Evolutionary conservation across 2,113 vertebrate species (phyloP).

Genomic region (Pardalotus punctatus): DNA sequence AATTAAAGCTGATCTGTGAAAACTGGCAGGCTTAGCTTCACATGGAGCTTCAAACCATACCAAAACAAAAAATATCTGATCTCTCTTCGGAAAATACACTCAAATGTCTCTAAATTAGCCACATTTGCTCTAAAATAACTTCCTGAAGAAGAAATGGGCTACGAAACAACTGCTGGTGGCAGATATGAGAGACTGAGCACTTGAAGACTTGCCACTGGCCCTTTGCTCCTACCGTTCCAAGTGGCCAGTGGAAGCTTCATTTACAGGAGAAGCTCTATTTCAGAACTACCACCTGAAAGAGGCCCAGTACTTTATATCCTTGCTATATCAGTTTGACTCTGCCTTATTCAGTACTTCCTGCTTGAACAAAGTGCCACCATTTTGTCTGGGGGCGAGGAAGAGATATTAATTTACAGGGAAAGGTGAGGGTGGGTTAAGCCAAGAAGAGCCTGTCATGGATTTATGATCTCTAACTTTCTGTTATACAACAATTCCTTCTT

Average conservation of each 20-base stretch:
- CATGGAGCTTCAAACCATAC: background rate
- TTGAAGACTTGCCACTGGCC: no score
- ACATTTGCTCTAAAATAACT: background rate
- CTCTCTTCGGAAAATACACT: background rate
- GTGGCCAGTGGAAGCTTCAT: rapidly evolving
- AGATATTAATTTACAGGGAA: background rate
- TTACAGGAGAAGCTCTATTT: background rate
- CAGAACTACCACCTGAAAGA: background rate
- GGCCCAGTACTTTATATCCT: background rate
- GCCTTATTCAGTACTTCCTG: background rate
- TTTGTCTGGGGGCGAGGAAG: background rate
- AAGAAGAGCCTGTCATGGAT: background rate
- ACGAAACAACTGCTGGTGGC: background rate
- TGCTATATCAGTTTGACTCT: background rate
- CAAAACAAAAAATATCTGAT: background rate
- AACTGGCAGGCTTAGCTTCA: background rate
- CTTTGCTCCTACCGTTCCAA: background rate
- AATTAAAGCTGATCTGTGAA: background rate
- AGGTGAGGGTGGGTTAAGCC: background rate
- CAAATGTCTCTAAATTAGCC: background rate
- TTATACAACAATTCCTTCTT: background rate
- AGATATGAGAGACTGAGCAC: background rate
- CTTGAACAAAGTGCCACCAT: background rate
- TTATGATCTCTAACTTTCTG: background rate
- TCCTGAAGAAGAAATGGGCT: background rate